Evolutionary conservation across 2,113 vertebrate species (phyloP), one percentile per base, ranked within the genome.

Genomic region (Sinocyclocheilus anophthalmus): DNA sequence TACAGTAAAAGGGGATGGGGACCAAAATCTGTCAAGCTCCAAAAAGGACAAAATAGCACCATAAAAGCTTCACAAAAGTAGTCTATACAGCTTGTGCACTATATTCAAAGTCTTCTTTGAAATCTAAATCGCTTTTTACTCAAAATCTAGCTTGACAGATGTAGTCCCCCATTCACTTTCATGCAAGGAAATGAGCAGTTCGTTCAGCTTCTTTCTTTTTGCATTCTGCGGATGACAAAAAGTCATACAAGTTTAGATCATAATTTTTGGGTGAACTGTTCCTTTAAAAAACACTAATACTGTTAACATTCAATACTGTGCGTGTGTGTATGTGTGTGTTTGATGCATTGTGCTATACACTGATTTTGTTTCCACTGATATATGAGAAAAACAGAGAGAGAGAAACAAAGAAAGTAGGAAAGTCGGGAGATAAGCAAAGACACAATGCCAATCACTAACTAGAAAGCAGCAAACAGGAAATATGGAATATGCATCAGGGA

Each of bases 381-480:
- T 59, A 48, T 76, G 80, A 72, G 85, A 79, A 82, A 85, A 81
- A 86, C 50, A 69, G 59, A 78, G 26, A 84, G 75, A 45, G 69
- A 84, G 55, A 75, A 30, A 83, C 20, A 83, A 30, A 83, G 55
- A 67, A 69, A 73, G 65, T 50, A 81, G 61, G 77, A 87, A 83
- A 88, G 77, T 77, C 50, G 53, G 85, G 67, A 69, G 83, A 85
- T 42, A 95, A 96, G 85, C 86, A 82, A 88, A 86, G 81, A 89
- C 70, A 87, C 85, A 81, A 85, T 86, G 69, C 59, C 85, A 79
- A 89, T 81, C 86, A 89, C 88, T 84, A 87, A 87, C 82, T 84
- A 85, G 86, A 89, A 86, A 83, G 86, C 83, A 69, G 86, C 88
- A 87, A 87, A 87, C 85, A 79, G 85, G 76, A 87, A 59, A 78